phyloP scores from a whole-genome alignment of 2,113 vertebrate genomes.

The Sinocyclocheilus maitianheensis region DNA sequence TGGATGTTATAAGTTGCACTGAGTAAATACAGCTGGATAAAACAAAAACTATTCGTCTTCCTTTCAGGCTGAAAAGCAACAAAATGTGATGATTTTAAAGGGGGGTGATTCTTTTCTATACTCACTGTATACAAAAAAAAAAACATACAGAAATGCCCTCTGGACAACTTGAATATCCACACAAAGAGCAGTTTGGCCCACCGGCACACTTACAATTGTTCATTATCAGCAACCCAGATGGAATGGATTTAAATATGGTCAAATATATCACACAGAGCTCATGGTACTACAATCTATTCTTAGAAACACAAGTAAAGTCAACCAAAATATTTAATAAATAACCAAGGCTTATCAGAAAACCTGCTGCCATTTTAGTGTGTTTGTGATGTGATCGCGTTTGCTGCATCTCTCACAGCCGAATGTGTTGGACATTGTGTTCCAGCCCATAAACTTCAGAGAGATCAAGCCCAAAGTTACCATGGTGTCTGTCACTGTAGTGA shows the following conservation, averaged over 20 bases:
- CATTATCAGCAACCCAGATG: background rate
- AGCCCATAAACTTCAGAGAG: background rate
- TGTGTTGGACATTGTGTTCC: background rate
- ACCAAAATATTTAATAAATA: background rate
- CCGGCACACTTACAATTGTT: background rate
- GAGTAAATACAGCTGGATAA: too few species aligned
- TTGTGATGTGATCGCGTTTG: background rate
- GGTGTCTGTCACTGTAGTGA: constrained; percentile 25
- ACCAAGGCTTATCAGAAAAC: too few species aligned
- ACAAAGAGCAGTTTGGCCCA: background rate
- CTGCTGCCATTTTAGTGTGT: background rate
- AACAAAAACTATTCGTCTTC: too few species aligned
- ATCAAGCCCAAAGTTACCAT: constrained; percentile 26
- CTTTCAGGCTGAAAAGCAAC: too few species aligned
- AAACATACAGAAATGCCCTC: background rate
- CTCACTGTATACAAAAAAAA: too few species aligned
- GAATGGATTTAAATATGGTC: too few species aligned
- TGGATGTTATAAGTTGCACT: too few species aligned
- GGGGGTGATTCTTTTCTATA: too few species aligned
- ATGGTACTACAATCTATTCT: background rate
- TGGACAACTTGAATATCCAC: background rate
- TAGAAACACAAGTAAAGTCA: background rate
- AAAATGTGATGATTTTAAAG: too few species aligned
- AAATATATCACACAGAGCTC: too few species aligned
- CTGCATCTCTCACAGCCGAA: background rate